Conservation (phyloP, 2,888 invertebrate genomes). For the Campoletis raptor region DNA sequence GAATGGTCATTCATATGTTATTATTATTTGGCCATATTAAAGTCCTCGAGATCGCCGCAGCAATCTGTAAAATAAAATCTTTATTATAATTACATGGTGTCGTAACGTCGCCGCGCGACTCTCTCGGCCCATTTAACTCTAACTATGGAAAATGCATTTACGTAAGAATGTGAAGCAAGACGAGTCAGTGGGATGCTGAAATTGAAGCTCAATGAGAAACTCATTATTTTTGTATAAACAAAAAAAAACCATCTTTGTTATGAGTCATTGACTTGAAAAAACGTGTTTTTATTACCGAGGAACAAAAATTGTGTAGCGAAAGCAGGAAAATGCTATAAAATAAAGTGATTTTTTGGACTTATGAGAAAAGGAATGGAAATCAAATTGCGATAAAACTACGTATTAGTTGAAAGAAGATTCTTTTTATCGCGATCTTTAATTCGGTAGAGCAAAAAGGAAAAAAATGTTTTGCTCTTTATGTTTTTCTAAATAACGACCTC, state of each 20-base stretch:
- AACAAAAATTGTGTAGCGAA: too few relatives aligned
- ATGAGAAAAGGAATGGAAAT: background rate
- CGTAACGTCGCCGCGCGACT: background rate
- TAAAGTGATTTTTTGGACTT: background rate
- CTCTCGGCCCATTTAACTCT: constrained; percentile 6
- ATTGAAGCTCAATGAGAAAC: background rate
- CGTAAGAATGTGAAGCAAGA: background rate
- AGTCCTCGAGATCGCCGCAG: background rate
- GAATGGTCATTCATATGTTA: constrained; percentile 8
- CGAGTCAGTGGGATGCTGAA: background rate
- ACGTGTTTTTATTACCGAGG: background rate
- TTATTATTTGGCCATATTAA: background rate
- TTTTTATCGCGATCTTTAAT: background rate
- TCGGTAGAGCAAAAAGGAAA: background rate
- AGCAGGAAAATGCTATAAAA: background rate
- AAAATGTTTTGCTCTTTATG: background rate
- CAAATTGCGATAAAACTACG: background rate
- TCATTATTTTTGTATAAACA: background rate
- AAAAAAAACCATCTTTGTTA: background rate
- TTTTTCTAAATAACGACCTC: background rate
- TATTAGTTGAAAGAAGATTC: background rate
- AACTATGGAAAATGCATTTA: background rate
- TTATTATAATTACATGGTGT: constrained; percentile 8
- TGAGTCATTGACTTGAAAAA: background rate
- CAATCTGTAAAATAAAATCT: constrained; percentile 8